Evolutionary conservation across 2,113 vertebrate genomes (phyloP).

Genomic region (Nycticorax nycticorax): DNA sequence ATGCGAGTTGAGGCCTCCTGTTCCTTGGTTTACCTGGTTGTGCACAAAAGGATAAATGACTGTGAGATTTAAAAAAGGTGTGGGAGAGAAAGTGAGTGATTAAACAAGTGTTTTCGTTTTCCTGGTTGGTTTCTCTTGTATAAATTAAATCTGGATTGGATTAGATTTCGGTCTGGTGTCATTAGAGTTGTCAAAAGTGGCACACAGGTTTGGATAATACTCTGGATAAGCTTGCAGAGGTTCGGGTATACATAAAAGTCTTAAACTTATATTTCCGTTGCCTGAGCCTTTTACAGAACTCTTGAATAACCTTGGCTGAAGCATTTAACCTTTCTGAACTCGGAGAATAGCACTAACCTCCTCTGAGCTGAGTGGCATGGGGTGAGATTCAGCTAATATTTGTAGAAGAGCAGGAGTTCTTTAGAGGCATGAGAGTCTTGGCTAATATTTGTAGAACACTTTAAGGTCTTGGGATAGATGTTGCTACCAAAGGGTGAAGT

Average conservation of each 20-base stretch:
- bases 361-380: background rate
- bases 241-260: background rate
- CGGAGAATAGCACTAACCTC: background rate
- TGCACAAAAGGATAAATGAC: background rate
- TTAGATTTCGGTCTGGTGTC: background rate
- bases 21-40: background rate
- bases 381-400: constrained; percentile 42
- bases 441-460: constrained; percentile 53
- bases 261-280: background rate
- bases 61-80: background rate
- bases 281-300: background rate
- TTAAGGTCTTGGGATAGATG: constrained; percentile 33
- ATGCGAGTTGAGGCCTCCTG: background rate
- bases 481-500: constrained; percentile 53
- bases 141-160: background rate
- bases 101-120: background rate
- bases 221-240: background rate
- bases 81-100: background rate
- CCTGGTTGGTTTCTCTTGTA: background rate
- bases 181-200: background rate
- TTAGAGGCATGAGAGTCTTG: constrained; percentile 3
- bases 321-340: background rate
- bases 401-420: constrained; percentile 33
- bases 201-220: background rate
- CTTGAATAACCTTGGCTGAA: background rate